phyloP scores from a whole-genome alignment of 1,140 invertebrate species.

The Habropoda laboriosa region DNA sequence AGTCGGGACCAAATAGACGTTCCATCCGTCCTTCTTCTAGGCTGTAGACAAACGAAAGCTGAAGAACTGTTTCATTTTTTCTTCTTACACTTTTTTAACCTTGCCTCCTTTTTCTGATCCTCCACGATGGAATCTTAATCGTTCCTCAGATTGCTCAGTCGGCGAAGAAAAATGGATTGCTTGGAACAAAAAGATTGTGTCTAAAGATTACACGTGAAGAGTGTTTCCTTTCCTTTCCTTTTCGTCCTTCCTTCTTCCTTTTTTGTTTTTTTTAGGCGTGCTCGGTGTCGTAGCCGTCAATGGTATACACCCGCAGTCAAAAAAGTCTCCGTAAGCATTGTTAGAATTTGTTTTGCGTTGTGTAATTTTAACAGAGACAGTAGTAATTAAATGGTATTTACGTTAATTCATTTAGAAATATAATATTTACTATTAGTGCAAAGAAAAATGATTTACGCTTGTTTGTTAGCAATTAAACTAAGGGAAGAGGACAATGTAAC shows the following conservation, averaged over 20 bases:
- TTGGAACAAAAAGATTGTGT: neutral
- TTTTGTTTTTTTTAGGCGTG: neutral
- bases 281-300: neutral
- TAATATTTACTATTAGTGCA: no score
- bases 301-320: no score
- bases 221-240: neutral
- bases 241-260: neutral
- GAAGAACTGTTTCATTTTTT: neutral
- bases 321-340: no score
- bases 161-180: slow-evolving; percentile 18
- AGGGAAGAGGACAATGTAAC: no score
- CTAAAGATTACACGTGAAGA: neutral
- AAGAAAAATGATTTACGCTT: no score
- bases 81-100: neutral
- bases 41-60: neutral
- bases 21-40: slow-evolving; percentile 46
- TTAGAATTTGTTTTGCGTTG: no score
- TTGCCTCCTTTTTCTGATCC: neutral
- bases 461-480: no score
- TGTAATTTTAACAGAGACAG: no score
- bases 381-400: no score
- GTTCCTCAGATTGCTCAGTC: neutral
- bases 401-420: no score
- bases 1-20: slow-evolving; percentile 11
- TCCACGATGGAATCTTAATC: slow-evolving; percentile 28